Base-by-base conservation (phyloP, 2,797 vertebrate genomes). In the Pantherophis alleghaniensis region DNA sequence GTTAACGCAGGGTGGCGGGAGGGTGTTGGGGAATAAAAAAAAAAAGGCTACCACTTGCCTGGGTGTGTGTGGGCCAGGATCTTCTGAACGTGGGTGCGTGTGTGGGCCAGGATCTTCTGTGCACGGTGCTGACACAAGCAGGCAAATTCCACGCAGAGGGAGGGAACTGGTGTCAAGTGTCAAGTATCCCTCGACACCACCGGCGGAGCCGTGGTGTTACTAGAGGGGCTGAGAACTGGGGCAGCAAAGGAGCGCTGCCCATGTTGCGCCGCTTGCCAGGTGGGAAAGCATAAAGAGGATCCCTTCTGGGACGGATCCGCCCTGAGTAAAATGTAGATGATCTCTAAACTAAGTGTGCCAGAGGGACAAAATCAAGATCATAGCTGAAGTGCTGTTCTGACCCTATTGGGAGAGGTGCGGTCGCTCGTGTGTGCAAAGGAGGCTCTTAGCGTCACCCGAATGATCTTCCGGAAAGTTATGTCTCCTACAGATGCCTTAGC, bases 391-490 rank as follows among this genome's bases (percentile, higher is more conserved):
- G 87, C 87, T 91, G 69, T 56, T 69, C 53, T 55, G 86, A 90
- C 90, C 90, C 90, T 93, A 66, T 3, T 18, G 32, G 93, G 90
- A 89, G 69, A 91, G n/a, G 87, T 37, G 74, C 86, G 51, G 69
- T 86, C 24, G 13, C 60, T 55, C 69, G 3, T 56, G 63, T 91
- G 24, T 61, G 87, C 69, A 42, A 51, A 37, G 88, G 61, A 26
- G 83, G 90, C 69, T 91, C 86, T 88, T 90, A 88, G 63, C 56
- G 91, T 88, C 51, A 92, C 91, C 89, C 92, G 92, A 90, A 90
- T 86, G 94, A 92, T 95, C 93, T 94, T 95, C 94, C 91, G 92
- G 93, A 90, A 86, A 32, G 22, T n/a, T 47, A 2, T 69, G 93
- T 92, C 69, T 55, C 74, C 87, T 91, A 69, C 28, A 16, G 53